Percentiles rank a stretch among this genome's conserved stretches.
Conservation (phyloP, 1,140 invertebrate species). For the Musca domestica region DNA sequence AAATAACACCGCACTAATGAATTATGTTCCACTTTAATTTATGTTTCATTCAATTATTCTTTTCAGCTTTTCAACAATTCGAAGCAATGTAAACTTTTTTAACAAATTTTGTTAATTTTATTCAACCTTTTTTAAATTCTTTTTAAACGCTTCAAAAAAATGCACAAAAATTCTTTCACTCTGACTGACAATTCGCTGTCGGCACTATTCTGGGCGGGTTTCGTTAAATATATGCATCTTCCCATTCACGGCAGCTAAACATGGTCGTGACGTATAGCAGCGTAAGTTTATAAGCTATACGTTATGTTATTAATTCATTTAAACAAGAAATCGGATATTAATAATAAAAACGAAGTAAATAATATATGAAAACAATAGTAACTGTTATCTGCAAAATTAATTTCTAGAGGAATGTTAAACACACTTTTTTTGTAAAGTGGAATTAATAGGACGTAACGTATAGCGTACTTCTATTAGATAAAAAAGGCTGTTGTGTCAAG, state of each 20-base stretch:
- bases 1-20: background rate
- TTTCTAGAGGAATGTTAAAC: too few species aligned
- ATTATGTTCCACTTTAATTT: background rate
- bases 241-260: background rate
- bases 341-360: too few species aligned
- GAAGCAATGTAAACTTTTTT: too few species aligned
- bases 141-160: slow-evolving; percentile 15
- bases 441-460: too few species aligned
- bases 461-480: background rate
- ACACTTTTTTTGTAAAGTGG: too few species aligned
- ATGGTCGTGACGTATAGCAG: background rate
- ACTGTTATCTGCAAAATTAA: too few species aligned
- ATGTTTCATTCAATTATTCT: background rate
- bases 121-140: background rate
- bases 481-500: background rate
- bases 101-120: slow-evolving; percentile 8
- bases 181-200: slow-evolving; percentile 5
- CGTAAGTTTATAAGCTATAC: background rate
- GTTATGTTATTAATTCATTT: background rate
- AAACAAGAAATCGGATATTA: background rate
- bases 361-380: too few species aligned
- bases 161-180: slow-evolving; percentile 24
- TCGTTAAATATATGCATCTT: slow-evolving; percentile 6
- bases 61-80: background rate
- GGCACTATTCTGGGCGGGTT: slow-evolving; percentile 21